Evolutionary conservation across 2,888 invertebrate species (phyloP).

Genomic region (Rhagium mordax): DNA sequence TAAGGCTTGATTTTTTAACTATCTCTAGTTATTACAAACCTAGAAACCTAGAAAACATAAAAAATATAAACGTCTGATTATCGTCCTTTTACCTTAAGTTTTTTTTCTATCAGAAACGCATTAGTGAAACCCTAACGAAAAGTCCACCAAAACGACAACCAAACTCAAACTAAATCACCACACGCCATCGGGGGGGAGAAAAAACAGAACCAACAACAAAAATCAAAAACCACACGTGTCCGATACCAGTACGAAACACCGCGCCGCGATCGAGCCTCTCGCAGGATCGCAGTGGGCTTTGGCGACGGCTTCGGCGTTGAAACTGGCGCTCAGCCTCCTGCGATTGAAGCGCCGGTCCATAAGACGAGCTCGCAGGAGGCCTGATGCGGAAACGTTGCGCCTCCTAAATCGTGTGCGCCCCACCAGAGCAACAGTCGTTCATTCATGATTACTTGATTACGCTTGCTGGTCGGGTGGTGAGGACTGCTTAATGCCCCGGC

Average conservation of each 20-base stretch:
- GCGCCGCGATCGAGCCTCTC: slow-evolving; percentile 12
- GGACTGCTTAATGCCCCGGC: neutral
- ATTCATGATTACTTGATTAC: slow-evolving; percentile 28
- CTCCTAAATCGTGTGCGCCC: slow-evolving; percentile 8
- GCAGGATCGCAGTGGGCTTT: slow-evolving; percentile 29
- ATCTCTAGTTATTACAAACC: too few species aligned
- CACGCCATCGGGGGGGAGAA: slow-evolving; percentile 7
- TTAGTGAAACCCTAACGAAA: neutral
- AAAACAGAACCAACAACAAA: neutral
- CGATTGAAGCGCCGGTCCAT: slow-evolving; percentile 19
- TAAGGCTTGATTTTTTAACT: too few species aligned
- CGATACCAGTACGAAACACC: slow-evolving; percentile 4
- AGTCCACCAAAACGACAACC: neutral
- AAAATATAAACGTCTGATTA: neutral
- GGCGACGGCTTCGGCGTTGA: slow-evolving; percentile 36
- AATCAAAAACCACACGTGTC: slow-evolving; percentile 19
- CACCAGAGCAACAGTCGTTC: slow-evolving; percentile 18
- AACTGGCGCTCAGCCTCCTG: slow-evolving; percentile 41
- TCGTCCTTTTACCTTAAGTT: neutral
- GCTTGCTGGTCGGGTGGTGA: neutral
- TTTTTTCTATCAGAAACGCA: neutral
- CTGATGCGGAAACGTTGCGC: neutral
- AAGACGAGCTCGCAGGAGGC: slow-evolving; percentile 19
- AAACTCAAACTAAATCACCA: neutral
- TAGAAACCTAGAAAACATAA: neutral